Base-by-base conservation (phyloP, 2,888 invertebrate species). In the Aleiodes testaceus region DNA sequence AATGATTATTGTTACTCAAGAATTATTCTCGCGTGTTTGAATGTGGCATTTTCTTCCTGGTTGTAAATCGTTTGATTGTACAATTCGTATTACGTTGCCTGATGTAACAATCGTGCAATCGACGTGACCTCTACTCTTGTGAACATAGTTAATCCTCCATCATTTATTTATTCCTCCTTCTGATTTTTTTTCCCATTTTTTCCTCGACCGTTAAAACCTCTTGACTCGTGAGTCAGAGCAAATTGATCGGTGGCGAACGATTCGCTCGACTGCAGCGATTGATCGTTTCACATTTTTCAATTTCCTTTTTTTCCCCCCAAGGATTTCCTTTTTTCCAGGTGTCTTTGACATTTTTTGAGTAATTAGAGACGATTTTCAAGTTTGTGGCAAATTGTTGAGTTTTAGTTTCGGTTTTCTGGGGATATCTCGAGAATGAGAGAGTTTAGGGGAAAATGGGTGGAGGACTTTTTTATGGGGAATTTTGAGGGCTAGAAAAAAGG, bases 201-300 rank as follows among this genome's bases (percentile, higher is more conserved):
- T 55, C 22, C 22, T 55, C 26, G 11, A 53, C 30, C 22, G 52
- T 66, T 22, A 36, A 26, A 71, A 71, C 63, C 61, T 52, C 63
- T 26, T 65, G 64, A 50, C 64, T 55, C 53, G 42, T 61, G 71
- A 64, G 30, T 16, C 30, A 26, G 14, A 55, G 63, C 36, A 72
- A 63, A 72, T 72, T 67, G 71, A 72, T 72, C 67, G 63, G 45
- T 67, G 18, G 18, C 47, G 66, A 52, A 59, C 52, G 71, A 71
- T 67, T 71, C 67, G 67, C 52, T 67, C 53, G 30, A 42, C 14
- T 70, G 44, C 50, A 53, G 30, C 63, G 49, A 69, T 36, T 36
- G 36, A 36, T 36, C 36, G 49, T 49, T 65, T 30, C 12, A 65
- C 14, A 20, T 67, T 42, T 16, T 12, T 42, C 20, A 36, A 36